Base-by-base conservation (phyloP, 2,113 vertebrate genomes). In the Lophura nycthemera region DNA sequence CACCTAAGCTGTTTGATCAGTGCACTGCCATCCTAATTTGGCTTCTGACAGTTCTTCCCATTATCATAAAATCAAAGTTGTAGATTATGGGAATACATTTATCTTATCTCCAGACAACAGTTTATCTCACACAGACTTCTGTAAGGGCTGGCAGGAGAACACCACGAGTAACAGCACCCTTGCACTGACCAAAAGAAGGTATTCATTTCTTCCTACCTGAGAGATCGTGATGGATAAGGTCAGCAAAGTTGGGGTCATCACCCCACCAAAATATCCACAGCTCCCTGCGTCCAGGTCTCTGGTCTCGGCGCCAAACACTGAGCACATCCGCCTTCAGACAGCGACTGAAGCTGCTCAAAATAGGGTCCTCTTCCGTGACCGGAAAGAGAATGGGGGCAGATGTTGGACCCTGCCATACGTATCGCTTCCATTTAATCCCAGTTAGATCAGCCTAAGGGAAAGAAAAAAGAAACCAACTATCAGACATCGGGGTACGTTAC, bases 211-310 rank as follows among this genome's bases (percentile, higher is more conserved):
- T 57, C 97, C 98, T 96, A 99, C 99, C 99, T 98, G 98, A 85
- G 76, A 99, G 98, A 66, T 99, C 99, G 70, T 98, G 98, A 95
- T 99, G 99, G 97, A 99, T 99, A 92, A 99, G 98, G 80, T 99
- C 98, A 82, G 98, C 97, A 80, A 99, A 99, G 98, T 98, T 99
- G 64, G 99, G 99, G 96, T 99, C 98, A 85, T 99, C 99, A 50
- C 99, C 99, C 99, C 99, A 99, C 99, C 99, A 99, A 97, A 99
- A 99, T 92, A 99, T 99, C 99, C 99, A 99, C 29, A 99, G 98
- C 93, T 99, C 99, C 96, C 99, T 98, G 96, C 99, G 98, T 63
- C 99, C 99, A 25, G 98, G 99, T 91, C 98, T 97, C 97, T 99
- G 98, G 97, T 99, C 99, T 90, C 99, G 97, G 80, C 99, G 97